These are phyloP conservation scores for Tetramorium parvispinum DNA, from an alignment of 1,140 invertebrate genomes.

Conservation along the genomic window DNA sequence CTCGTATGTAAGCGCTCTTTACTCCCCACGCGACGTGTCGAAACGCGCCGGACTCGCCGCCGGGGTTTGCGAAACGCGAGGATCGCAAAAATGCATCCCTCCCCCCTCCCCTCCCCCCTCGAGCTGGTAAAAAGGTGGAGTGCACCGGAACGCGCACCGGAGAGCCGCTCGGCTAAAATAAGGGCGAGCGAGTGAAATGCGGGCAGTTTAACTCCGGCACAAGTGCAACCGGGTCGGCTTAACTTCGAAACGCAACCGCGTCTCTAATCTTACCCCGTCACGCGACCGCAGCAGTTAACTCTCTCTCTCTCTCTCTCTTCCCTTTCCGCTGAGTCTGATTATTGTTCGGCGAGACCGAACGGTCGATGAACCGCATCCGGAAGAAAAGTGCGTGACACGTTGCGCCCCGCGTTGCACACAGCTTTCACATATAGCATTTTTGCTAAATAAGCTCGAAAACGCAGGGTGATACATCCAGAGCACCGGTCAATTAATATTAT, in stretches of 20 bases:
- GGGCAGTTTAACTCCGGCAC: conserved; percentile 42
- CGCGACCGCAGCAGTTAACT: conserved; percentile 55
- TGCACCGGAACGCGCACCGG: neutral
- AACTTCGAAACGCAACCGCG: conserved; percentile 58
- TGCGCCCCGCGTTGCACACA: no score
- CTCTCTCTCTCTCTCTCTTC: conserved; percentile 25
- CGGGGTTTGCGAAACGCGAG: conserved; percentile 15
- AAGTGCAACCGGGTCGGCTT: conserved; percentile 50
- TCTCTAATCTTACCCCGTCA: conserved; percentile 53
- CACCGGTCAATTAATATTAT: conserved; percentile 23
- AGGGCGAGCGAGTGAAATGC: conserved; percentile 33
- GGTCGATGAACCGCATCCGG: conserved; percentile 23
- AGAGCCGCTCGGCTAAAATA: conserved; percentile 21
- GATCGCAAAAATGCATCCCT: conserved; percentile 16
- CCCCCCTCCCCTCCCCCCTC: no score
- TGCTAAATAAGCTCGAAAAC: neutral
- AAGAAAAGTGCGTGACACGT: conserved; percentile 3
- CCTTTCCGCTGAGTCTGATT: conserved; percentile 17
- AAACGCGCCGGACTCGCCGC: neutral
- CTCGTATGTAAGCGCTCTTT: neutral
- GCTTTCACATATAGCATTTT: neutral
- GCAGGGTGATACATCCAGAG: neutral
- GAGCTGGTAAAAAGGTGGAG: neutral
- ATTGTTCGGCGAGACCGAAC: conserved; percentile 11
- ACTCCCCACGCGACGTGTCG: conserved; percentile 10